Base-by-base conservation (phyloP, 2,113 vertebrate genomes). In the Planiliza haematocheilus region DNA sequence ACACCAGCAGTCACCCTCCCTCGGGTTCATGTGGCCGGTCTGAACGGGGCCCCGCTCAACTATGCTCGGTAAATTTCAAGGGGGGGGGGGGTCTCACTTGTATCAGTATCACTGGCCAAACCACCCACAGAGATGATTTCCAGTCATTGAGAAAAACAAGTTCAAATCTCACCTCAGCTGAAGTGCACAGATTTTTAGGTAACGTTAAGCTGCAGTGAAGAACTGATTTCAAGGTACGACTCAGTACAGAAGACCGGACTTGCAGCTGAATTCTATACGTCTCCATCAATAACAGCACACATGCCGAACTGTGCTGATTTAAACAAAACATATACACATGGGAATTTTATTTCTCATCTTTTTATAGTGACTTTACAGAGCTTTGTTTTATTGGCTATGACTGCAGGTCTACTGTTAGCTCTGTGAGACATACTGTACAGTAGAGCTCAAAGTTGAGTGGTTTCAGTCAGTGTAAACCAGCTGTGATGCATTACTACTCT, bases 401-500 rank as follows among this genome's bases (percentile, higher is more conserved):
- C 71, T 60, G 70, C 43, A 70, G 61, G 66, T 72, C 73, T 64
- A 67, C 36, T 45, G 10, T 74, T 24, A 61, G 65, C 42, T 77
- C 43, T 34, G 36, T 71, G 46, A 64, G 51, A 74, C n/a, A n/a
- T n/a, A n/a, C n/a, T 30, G 24, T 83, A 82, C 80, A 83, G 82
- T 79, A 69, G 61, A 89, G 57, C 38, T 36, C 21, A 14, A 8
- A 70, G 58, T 37, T 74, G 42, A 85, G 71, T 59, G 55, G 51
- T 51, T 74, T 60, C 61, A 89, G 66, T 77, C 52, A 21, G 63
- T 43, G 60, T 45, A 12, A 57, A 85, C 84, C 93, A 92, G 90
- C 91, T 92, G 93, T 69, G 84, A 78, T 84, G 56, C 85, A 90
- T 92, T 93, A 92, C n/a, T 21, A 74, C 62, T 77, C 63, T 41